Base-by-base conservation (phyloP, 1,140 invertebrate genomes). In the Eueides isabella region DNA sequence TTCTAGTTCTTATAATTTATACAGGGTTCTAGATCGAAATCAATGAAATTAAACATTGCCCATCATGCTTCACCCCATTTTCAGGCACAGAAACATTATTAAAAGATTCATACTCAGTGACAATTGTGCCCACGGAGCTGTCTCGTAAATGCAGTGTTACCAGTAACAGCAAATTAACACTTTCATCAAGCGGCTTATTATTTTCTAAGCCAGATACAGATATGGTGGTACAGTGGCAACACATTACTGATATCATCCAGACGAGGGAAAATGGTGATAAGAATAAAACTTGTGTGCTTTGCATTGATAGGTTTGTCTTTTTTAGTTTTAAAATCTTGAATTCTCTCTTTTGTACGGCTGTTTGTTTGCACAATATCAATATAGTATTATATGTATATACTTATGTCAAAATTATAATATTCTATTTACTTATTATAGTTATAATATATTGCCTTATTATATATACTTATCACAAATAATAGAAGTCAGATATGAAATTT, bases 71-170 rank as follows among this genome's bases (percentile, higher is more conserved):
- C 82, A 85, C 80, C 71, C 86, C 80, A 83, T 88, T 92, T 72
- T 63, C 88, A 92, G 90, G 84, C 81, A 82, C 85, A 28, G 85
- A 92, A 75, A 82, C 79, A 69, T 81, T 85, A 70, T 78, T 88
- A 72, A 90, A 88, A 82, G 89, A 91, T 72, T 87, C 85, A 55
- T 92, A 83, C 78, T 86, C 86, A 23, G 89, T 91, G 67, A 88
- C 81, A 29, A 78, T 92, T 61, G 30, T 88, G 7, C 41, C 78
- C 14, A 91, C 86, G 1, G 86, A 86, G 61, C 77, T 91, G 64
- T 88, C 89, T 26, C 81, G 76, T 74, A 89, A 86, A 71, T 87
- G 86, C 71, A 80, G 81, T 1, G 76, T 92, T 28, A 77, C 61
- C 23, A 76, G 78, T 19, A 84, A 88, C 76, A 84, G 86, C 65